Evolutionary conservation across 2,113 vertebrate genomes (phyloP).

Genomic region (Scomber colias): DNA sequence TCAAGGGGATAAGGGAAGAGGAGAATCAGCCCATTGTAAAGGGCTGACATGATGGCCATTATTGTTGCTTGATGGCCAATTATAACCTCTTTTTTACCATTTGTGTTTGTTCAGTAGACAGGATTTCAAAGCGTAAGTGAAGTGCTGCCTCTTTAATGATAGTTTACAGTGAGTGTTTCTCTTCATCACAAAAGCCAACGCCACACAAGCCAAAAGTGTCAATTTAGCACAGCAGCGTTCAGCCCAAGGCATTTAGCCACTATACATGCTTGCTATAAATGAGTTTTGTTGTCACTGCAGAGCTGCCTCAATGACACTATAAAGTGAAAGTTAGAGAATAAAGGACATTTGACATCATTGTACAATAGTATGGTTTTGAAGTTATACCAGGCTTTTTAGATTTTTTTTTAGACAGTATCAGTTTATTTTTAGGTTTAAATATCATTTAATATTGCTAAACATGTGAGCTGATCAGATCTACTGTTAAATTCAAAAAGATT

Average conservation of each 20-base stretch:
- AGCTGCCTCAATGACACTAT: conserved; percentile 41
- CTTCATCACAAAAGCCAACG: conserved; percentile 57
- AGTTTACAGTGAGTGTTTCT: conserved; percentile 60
- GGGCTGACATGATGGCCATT: conserved; percentile 59
- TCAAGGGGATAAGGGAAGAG: conserved; percentile 18
- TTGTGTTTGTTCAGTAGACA: conserved; percentile 48
- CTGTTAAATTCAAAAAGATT: conserved; percentile 9
- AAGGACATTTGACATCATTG: neutral
- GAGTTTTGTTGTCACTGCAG: conserved; percentile 39
- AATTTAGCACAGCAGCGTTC: conserved; percentile 53
- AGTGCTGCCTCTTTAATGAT: conserved; percentile 62
- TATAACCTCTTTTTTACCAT: conserved; percentile 61
- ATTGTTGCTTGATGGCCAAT: conserved; percentile 72
- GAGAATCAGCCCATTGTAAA: conserved; percentile 30
- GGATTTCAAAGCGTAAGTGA: conserved; percentile 56
- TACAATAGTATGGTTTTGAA: conserved; percentile 1
- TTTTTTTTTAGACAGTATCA: conserved; percentile 20
- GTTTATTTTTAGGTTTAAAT: conserved; percentile 18
- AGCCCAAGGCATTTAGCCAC: conserved; percentile 45
- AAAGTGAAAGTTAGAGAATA: conserved; percentile 29
- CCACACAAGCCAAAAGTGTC: conserved; percentile 58
- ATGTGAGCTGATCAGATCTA: neutral
- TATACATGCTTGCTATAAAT: conserved; percentile 12
- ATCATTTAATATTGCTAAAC: neutral
- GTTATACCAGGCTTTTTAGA: neutral